Percentiles rank a stretch among this genome's conserved stretches.
Conservation (phyloP, 2,113 vertebrate genomes). For the Pogona vitticeps region DNA sequence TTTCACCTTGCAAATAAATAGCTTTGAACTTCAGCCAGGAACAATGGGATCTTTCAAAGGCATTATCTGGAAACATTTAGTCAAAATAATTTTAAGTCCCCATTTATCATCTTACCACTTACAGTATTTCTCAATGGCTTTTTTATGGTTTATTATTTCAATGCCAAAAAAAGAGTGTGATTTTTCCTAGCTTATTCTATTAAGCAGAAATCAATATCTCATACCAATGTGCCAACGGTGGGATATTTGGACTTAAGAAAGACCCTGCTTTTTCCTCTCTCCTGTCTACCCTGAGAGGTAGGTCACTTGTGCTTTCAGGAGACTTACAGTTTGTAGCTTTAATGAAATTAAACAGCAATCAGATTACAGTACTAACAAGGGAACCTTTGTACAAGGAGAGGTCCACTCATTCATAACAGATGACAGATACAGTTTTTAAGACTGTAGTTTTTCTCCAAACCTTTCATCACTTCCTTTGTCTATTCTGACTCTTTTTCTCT, state of each 20-base stretch:
- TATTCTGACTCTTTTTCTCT: not conserved
- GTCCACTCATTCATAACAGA: not conserved
- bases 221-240: conserved; percentile 76
- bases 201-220: conserved; percentile 82
- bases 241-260: conserved; percentile 66
- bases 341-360: not conserved
- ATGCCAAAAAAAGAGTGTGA: conserved; percentile 77
- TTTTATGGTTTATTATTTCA: conserved; percentile 80
- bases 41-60: conserved; percentile 78
- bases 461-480: not conserved
- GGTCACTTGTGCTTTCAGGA: not conserved
- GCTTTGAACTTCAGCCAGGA: conserved; percentile 76
- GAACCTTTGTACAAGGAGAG: not conserved
- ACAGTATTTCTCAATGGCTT: conserved; percentile 80
- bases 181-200: conserved; percentile 81
- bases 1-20: conserved; percentile 82
- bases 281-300: conserved; percentile 18
- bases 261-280: conserved; percentile 43
- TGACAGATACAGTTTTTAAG: not conserved
- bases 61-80: conserved; percentile 80
- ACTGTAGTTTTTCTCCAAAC: too few relatives aligned
- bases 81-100: conserved; percentile 70
- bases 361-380: not conserved
- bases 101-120: conserved; percentile 80
- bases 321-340: not conserved